These are phyloP conservation scores for Manis pentadactyla DNA, from an alignment of 2,797 vertebrate species.

Conservation along the genomic window DNA sequence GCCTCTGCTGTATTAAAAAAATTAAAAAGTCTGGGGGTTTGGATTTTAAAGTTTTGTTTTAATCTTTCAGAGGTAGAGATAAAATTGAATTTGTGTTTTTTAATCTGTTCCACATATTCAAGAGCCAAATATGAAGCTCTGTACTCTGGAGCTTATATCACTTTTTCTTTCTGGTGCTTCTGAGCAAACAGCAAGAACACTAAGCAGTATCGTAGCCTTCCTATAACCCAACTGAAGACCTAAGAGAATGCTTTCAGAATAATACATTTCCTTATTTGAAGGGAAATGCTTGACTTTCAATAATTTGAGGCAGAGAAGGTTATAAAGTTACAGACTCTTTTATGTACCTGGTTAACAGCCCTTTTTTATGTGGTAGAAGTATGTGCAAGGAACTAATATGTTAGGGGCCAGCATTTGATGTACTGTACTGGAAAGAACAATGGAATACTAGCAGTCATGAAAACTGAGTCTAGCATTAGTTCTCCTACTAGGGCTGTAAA, in stretches of 20 bases:
- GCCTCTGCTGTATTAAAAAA: constrained; percentile 62
- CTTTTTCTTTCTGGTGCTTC: not conserved
- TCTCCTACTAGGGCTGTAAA: not conserved
- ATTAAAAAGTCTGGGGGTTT: constrained; percentile 35
- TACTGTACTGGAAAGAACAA: not conserved
- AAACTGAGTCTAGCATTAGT: not conserved
- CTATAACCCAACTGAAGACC: not conserved
- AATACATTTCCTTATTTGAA: constrained; percentile 21
- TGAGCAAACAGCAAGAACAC: constrained; percentile 36
- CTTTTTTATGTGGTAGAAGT: not conserved
- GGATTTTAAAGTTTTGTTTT: constrained; percentile 66
- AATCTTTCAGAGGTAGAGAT: constrained; percentile 47
- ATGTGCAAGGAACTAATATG: not conserved
- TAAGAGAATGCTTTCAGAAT: not conserved
- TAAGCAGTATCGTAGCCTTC: not conserved
- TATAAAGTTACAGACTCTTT: constrained; percentile 3
- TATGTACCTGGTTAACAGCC: not conserved
- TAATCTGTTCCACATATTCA: constrained; percentile 49
- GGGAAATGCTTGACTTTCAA: not conserved
- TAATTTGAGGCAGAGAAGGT: not conserved
- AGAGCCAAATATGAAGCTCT: constrained; percentile 40
- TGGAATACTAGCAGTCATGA: not conserved
- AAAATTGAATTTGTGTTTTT: constrained; percentile 63
- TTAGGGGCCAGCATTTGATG: not conserved
- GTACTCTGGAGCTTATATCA: constrained; percentile 11